A percentile compares a stretch with the other conserved stretches of the same genome.
Conservation (phyloP, 1,140 invertebrate species). For the Amphibalanus amphitrite region DNA sequence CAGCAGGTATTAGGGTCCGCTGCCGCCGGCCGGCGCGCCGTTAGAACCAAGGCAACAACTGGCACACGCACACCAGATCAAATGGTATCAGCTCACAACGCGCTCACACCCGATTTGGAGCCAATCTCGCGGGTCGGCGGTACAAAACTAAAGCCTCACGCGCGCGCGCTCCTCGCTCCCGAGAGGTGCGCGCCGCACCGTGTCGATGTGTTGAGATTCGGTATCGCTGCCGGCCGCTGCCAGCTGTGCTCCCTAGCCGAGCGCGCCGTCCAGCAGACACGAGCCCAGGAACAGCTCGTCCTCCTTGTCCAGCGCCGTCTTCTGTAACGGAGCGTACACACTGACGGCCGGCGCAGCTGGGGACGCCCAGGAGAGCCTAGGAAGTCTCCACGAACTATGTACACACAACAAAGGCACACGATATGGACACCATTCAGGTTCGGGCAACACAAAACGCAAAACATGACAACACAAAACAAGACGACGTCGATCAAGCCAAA, state of each 20-base stretch:
- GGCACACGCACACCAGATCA: no score
- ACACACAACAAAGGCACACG: no score
- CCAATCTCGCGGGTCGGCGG: background rate
- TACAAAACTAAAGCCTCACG: background rate
- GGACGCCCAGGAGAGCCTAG: no score
- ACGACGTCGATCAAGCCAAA: no score
- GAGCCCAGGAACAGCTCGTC: background rate
- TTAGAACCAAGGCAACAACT: background rate
- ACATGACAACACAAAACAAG: no score
- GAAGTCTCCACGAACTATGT: no score
- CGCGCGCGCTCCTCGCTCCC: background rate
- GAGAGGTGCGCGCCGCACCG: no score
- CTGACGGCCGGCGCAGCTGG: no score
- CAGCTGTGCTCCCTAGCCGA: background rate
- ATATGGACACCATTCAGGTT: no score
- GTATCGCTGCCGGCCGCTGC: background rate
- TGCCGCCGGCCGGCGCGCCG: no score
- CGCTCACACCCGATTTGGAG: background rate
- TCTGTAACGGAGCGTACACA: background rate
- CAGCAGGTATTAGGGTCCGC: background rate
- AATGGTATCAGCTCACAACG: no score
- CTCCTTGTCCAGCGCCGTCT: background rate
- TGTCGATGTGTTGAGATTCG: background rate
- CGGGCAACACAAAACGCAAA: no score
- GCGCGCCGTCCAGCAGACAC: background rate